Evolutionary conservation across 2,113 vertebrate genomes (phyloP).

Genomic region (Cyprinodon brontotheroides): DNA sequence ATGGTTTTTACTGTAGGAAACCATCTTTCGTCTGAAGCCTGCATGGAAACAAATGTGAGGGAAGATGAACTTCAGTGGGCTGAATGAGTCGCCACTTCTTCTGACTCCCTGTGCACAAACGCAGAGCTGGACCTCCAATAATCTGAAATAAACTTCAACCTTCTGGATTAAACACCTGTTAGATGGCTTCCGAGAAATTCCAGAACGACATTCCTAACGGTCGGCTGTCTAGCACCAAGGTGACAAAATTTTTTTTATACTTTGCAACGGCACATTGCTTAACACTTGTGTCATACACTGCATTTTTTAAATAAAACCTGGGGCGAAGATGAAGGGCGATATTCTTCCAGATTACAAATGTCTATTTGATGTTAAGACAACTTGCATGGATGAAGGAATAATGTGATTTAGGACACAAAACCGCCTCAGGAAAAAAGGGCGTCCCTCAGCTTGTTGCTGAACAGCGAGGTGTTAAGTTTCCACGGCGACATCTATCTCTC

Average conservation of each 20-base stretch:
- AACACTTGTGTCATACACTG: not conserved
- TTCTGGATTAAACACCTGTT: not conserved
- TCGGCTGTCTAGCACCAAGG: constrained; percentile 4
- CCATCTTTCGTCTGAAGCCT: not conserved
- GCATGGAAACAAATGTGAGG: no score
- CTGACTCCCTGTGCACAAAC: not conserved
- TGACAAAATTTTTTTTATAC: not conserved
- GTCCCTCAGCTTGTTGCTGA: constrained; percentile 41
- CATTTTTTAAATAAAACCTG: not conserved
- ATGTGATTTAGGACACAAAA: constrained; percentile 39
- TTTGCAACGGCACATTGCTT: not conserved
- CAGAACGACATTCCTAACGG: constrained; percentile 9
- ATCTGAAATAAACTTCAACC: not conserved
- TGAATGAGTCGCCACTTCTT: not conserved
- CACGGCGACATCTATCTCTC: constrained; percentile 80
- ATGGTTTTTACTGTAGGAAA: no score
- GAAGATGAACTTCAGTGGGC: not conserved
- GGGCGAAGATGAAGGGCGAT: not conserved
- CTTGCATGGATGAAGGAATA: constrained; percentile 39
- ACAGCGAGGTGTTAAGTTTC: constrained; percentile 65
- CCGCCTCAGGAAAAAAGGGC: constrained; percentile 14
- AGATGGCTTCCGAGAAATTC: constrained; percentile 11
- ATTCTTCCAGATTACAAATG: not conserved
- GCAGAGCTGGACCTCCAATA: not conserved
- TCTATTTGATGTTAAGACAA: constrained; percentile 22